Evolutionary conservation across 2,888 invertebrate genomes (phyloP).

Genomic region (Gonocerus acuteangulatus): DNA sequence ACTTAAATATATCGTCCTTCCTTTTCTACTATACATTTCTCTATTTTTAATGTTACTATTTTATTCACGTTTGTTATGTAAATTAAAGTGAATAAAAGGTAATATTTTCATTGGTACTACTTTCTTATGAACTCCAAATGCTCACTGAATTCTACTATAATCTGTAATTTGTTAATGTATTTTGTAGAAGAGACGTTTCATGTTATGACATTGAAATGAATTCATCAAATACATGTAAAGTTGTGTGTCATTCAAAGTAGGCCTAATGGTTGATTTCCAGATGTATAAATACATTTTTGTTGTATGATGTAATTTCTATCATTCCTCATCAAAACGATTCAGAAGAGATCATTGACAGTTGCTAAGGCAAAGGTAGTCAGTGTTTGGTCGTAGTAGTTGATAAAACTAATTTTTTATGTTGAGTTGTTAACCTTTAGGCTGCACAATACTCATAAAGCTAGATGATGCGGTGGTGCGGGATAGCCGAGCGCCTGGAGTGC

Average conservation of each 20-base stretch:
- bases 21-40: constrained; percentile 5
- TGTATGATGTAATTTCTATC: constrained; percentile 24
- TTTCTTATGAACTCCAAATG: constrained; percentile 22
- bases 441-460: too few relatives aligned
- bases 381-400: too few relatives aligned
- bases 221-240: constrained; percentile 24
- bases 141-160: constrained; percentile 23
- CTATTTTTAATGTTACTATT: constrained; percentile 6
- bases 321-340: too few relatives aligned
- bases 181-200: constrained; percentile 11
- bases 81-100: constrained; percentile 9
- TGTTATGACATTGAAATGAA: constrained; percentile 9
- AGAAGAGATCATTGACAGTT: too few relatives aligned
- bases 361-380: too few relatives aligned
- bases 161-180: constrained; percentile 14
- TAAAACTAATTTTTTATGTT: too few relatives aligned
- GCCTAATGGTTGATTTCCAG: constrained; percentile 37
- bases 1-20: neutral
- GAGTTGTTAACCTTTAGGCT: too few relatives aligned
- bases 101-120: constrained; percentile 7
- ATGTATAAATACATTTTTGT: constrained; percentile 38
- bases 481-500: too few relatives aligned
- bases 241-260: constrained; percentile 36
- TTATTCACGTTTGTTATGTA: constrained; percentile 8
- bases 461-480: too few relatives aligned